Evolutionary conservation across 2,113 vertebrate genomes (phyloP).

Genomic region (Calcarius ornatus): DNA sequence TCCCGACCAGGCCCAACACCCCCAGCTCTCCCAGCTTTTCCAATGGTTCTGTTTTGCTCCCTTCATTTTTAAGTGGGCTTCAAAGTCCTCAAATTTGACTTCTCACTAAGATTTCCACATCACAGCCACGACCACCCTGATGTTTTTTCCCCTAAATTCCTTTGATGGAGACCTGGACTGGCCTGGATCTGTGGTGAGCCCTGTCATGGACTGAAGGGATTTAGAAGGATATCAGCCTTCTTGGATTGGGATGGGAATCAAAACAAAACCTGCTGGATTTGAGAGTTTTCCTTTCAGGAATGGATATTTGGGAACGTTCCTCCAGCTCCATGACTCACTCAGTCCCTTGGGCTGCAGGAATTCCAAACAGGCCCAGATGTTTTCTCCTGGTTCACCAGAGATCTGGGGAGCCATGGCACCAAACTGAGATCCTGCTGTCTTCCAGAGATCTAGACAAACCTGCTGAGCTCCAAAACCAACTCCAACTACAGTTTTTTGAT

Average conservation of each 20-base stretch:
- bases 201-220: neutral
- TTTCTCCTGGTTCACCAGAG: neutral
- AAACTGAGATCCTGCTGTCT: neutral
- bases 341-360: neutral
- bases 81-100: neutral
- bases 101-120: neutral
- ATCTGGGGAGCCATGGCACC: neutral
- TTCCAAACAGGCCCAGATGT: neutral
- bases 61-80: neutral
- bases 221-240: fast-evolving
- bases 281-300: neutral
- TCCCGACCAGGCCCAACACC: neutral
- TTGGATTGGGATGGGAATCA: neutral
- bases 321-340: neutral
- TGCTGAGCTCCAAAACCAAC: neutral
- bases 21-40: neutral
- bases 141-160: neutral
- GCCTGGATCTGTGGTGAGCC: neutral
- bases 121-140: fast-evolving
- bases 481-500: neutral
- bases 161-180: neutral
- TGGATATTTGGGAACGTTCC: neutral
- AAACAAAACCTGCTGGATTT: neutral
- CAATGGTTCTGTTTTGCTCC: fast-evolving
- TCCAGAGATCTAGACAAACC: neutral